Conservation (phyloP, 2,888 invertebrate genomes). For the Patella pellucida region DNA sequence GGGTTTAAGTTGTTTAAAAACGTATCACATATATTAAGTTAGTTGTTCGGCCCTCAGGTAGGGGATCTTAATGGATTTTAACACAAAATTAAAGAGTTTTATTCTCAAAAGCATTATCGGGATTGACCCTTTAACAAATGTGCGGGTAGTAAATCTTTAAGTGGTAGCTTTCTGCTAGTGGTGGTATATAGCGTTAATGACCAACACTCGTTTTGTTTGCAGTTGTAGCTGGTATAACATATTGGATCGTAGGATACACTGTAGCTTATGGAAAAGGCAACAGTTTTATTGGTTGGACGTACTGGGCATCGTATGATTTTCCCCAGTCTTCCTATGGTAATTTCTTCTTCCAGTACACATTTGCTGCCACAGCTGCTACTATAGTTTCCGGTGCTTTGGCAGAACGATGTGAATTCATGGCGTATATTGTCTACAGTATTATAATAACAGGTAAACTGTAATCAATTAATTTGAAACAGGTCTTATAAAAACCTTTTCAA, state of each 20-base stretch:
- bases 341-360: conserved; percentile 75
- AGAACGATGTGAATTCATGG: conserved; percentile 74
- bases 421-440: conserved; percentile 74
- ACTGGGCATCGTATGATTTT: conserved; percentile 44
- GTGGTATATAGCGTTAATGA: no score
- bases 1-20: no score
- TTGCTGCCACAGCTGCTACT: conserved; percentile 75
- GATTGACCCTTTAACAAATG: no score
- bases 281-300: conserved; percentile 69
- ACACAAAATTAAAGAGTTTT: no score
- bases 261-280: conserved; percentile 58
- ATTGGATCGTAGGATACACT: conserved; percentile 59
- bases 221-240: conserved; percentile 56
- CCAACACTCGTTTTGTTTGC: conserved; percentile 23
- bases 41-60: no score
- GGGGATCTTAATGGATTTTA: no score
- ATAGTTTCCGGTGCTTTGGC: conserved; percentile 75
- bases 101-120: no score
- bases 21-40: no score
- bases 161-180: no score
- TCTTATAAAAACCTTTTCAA: no score
- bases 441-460: conserved; percentile 72
- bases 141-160: no score
- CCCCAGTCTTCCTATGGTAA: conserved; percentile 40
- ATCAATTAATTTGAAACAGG: no score